A percentile compares a stretch with the other conserved stretches of the same genome.
phyloP scores from a whole-genome alignment of 1,140 invertebrate genomes.

The Drosophila biarmipes region DNA sequence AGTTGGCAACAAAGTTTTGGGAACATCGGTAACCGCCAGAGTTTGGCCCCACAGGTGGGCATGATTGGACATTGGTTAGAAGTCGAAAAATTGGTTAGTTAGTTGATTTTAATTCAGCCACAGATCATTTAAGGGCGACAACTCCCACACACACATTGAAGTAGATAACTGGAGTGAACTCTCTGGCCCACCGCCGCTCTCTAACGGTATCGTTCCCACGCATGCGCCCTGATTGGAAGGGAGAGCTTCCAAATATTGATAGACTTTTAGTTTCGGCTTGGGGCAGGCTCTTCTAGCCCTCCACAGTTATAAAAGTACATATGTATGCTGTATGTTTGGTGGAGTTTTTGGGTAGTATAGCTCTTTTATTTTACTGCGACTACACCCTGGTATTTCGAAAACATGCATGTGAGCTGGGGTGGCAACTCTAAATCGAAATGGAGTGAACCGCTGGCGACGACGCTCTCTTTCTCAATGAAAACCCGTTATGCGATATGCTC shows the following conservation, averaged over 20 bases:
- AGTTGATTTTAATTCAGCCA: slow-evolving; percentile 1
- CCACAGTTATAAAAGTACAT: slow-evolving; percentile 17
- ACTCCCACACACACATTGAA: slow-evolving; percentile 25
- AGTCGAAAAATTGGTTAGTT: slow-evolving; percentile 1
- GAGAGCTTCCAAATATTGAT: slow-evolving; percentile 73
- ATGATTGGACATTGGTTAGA: slow-evolving; percentile 20
- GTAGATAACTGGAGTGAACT: slow-evolving; percentile 39
- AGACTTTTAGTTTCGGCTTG: slow-evolving; percentile 79
- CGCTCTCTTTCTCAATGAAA: slow-evolving; percentile 35
- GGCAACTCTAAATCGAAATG: slow-evolving; percentile 29
- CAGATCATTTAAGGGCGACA: slow-evolving; percentile 41
- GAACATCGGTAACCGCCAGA: slow-evolving; percentile 2
- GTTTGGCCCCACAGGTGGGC: neutral
- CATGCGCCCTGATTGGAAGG: slow-evolving; percentile 53
- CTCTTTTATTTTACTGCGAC: slow-evolving; percentile 7
- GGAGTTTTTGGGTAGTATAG: slow-evolving; percentile 15
- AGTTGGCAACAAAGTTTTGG: slow-evolving; percentile 37
- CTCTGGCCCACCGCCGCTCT: neutral
- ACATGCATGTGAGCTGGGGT: neutral
- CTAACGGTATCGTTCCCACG: slow-evolving; percentile 49
- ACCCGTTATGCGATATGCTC: slow-evolving; percentile 38
- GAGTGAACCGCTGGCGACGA: slow-evolving; percentile 23
- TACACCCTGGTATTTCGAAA: slow-evolving; percentile 21
- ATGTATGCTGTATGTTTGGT: slow-evolving; percentile 25
- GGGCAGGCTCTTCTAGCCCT: slow-evolving; percentile 64